Evolutionary conservation across 1,140 invertebrate species (phyloP).

Genomic region (Oppia nitens): DNA sequence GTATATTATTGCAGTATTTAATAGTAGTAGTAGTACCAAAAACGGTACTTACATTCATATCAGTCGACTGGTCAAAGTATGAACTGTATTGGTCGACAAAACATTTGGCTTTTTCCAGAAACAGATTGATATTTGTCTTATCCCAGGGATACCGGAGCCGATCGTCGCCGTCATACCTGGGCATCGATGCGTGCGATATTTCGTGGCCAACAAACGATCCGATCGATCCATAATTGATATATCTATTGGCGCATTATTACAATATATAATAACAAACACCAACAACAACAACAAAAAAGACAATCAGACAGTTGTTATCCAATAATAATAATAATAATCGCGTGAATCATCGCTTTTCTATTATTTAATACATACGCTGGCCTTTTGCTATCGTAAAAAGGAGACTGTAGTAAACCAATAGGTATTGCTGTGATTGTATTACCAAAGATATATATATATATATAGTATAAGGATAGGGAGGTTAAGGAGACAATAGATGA

Average conservation of each 20-base stretch:
- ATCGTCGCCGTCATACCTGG: slow-evolving; percentile 3
- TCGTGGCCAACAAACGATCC: slow-evolving; percentile 23
- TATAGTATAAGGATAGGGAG: too few relatives aligned
- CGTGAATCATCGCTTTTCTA: neutral
- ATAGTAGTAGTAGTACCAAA: neutral
- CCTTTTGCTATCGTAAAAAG: slow-evolving; percentile 61
- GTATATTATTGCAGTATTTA: too few relatives aligned
- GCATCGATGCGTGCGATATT: slow-evolving; percentile 29
- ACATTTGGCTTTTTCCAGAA: slow-evolving; percentile 9
- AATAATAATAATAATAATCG: neutral
- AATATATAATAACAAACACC: too few relatives aligned
- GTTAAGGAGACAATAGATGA: too few relatives aligned
- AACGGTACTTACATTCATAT: slow-evolving; percentile 3
- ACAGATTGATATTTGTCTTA: neutral
- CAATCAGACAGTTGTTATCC: too few relatives aligned
- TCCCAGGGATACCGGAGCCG: slow-evolving; percentile 2
- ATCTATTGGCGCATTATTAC: slow-evolving; percentile 37
- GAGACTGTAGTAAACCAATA: slow-evolving; percentile 49
- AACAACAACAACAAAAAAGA: too few relatives aligned
- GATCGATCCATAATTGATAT: slow-evolving; percentile 36
- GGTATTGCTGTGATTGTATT: too few relatives aligned
- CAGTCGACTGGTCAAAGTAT: slow-evolving; percentile 6
- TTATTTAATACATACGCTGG: slow-evolving; percentile 31
- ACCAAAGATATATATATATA: too few relatives aligned
- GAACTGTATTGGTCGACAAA: slow-evolving; percentile 9